Conservation (phyloP, 2,113 vertebrate species). For the Ictalurus furcatus region DNA sequence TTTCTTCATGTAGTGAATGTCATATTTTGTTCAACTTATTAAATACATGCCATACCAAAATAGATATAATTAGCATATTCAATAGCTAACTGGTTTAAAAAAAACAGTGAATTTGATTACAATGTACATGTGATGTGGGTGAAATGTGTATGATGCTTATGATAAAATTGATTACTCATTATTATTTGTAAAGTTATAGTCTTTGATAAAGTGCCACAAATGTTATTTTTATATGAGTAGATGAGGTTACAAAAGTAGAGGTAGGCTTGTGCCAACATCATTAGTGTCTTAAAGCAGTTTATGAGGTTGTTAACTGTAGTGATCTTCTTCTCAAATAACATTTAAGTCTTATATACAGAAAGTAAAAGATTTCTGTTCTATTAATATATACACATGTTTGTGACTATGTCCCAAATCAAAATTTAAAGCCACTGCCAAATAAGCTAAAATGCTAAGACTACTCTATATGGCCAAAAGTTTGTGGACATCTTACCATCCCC, state of each 20-base stretch:
- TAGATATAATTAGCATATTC: not conserved
- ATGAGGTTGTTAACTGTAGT: slow-evolving; percentile 57
- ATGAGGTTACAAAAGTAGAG: not conserved
- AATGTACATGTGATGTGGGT: not conserved
- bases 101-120: not conserved
- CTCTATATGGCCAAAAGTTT: not conserved
- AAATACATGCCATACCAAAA: not conserved
- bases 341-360: slow-evolving; percentile 13
- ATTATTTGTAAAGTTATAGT: not conserved
- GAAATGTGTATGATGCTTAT: not conserved
- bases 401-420: too few species aligned
- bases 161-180: not conserved
- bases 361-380: not conserved
- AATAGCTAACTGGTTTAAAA: not conserved
- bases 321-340: slow-evolving; percentile 56
- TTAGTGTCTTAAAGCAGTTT: slow-evolving; percentile 6
- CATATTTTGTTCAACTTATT: not conserved
- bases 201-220: not conserved
- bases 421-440: too few species aligned
- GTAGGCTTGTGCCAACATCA: slow-evolving; percentile 65
- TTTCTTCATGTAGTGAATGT: not conserved
- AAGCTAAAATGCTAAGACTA: not conserved
- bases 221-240: not conserved
- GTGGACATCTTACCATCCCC: not conserved
- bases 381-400: not conserved